Percentiles rank a stretch among this genome's conserved stretches.
Conservation (phyloP, 2,888 invertebrate genomes). For the Ferdinandea cuprea region DNA sequence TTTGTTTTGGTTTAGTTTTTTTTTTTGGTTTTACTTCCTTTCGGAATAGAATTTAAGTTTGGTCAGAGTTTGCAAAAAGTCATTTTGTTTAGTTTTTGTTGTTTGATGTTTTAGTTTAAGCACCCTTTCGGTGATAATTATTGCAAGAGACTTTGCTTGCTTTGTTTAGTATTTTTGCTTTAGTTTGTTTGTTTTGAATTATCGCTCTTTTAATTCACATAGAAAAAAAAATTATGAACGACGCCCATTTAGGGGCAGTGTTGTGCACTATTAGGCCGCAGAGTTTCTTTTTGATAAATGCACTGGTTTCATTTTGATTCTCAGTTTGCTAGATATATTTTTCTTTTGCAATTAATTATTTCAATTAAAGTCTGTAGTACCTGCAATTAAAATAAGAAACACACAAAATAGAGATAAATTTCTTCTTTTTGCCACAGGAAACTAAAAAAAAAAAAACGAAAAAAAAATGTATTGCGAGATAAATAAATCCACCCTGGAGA, state of each 20-base stretch:
- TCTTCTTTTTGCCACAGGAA: constrained; percentile 31
- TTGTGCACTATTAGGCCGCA: constrained; percentile 55
- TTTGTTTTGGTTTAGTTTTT: constrained; percentile 13
- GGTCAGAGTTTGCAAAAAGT: constrained; percentile 58
- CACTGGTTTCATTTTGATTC: constrained; percentile 58
- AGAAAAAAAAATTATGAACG: constrained; percentile 8
- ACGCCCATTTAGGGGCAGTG: constrained; percentile 43
- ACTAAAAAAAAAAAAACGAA: constrained; percentile 6
- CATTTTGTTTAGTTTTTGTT: constrained; percentile 50
- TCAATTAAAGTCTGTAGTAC: constrained; percentile 66
- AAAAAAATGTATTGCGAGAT: constrained; percentile 13
- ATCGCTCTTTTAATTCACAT: constrained; percentile 26
- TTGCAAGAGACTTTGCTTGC: too few relatives aligned
- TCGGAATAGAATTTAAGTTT: constrained; percentile 59
- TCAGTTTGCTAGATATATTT: constrained; percentile 9
- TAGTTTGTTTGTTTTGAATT: neutral
- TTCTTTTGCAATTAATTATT: constrained; percentile 49
- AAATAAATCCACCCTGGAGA: constrained; percentile 50
- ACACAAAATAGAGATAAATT: constrained; percentile 41
- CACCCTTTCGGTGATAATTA: constrained; percentile 21
- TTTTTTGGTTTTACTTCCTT: constrained; percentile 54
- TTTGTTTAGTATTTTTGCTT: neutral
- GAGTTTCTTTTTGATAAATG: constrained; percentile 54
- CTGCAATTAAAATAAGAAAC: constrained; percentile 70
- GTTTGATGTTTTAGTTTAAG: constrained; percentile 13